Base-by-base conservation (phyloP, 2,888 invertebrate species). In the Scaptomyza parva region DNA sequence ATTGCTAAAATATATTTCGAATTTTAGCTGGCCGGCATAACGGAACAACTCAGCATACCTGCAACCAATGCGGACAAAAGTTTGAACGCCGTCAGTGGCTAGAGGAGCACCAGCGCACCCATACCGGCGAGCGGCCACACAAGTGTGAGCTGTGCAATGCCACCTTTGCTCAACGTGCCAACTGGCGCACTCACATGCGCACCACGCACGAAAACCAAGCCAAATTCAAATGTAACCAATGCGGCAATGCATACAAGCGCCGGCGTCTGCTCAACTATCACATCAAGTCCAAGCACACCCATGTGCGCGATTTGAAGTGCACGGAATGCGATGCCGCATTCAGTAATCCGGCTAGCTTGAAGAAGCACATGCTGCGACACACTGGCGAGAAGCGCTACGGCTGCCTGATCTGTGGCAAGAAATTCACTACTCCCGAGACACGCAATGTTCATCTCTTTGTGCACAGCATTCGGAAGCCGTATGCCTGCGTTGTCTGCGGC, bases 401-500 rank as follows among this genome's bases (percentile, higher is more conserved):
- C 0, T 96, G 96, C 70, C 95, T 95, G 92, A 95, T 96, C 14
- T 97, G 97, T 90, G 96, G 96, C 52, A 97, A 96, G 90, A 94
- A 95, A 51, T 97, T 97, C 92, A 96, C 95, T 89, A 96, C 96
- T 9, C 93, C 96, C 62, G 97, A 97, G 92, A 97, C 97, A 88
- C 93, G 96, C 62, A 96, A 97, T 92, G 95, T 96, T 9, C 97
- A 97, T 90, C 93, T 96, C 28, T 97, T 96, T 91, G 95, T 96
- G 45, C 97, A 97, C 91, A 96, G 96, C 84, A 95, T 96, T 89
- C 96, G 96, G 89, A 97, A 97, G 83, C 97, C 96, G 0, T 97
- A 96, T 91, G 96, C 96, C 90, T 97, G 97, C 88, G 92, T 95
- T 65, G 94, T 95, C 6, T 97, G 97, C 88, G 96, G 96, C 3